These are phyloP conservation scores for Coelopa frigida DNA, from an alignment of 1,140 invertebrate species.

Conservation along the genomic window DNA sequence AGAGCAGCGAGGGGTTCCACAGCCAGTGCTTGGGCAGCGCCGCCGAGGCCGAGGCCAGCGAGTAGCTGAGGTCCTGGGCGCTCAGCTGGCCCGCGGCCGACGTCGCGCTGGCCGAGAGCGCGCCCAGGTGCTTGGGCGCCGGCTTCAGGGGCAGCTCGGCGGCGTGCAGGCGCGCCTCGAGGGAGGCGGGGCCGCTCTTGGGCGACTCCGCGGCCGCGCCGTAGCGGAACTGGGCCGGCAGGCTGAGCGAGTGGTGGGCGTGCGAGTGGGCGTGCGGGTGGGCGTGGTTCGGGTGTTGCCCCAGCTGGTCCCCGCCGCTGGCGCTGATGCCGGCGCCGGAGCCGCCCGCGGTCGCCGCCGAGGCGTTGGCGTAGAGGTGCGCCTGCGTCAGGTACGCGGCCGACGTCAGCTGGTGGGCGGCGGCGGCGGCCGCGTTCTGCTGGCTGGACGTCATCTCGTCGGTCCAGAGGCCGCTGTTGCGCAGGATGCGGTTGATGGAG, in stretches of 20 bases:
- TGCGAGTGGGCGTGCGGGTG: not conserved
- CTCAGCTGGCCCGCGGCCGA: conserved; percentile 20
- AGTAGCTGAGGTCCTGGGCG: conserved; percentile 32
- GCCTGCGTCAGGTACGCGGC: conserved; percentile 19
- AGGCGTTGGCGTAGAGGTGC: conserved; percentile 13
- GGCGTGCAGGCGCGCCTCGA: not conserved
- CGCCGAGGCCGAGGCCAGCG: conserved; percentile 27
- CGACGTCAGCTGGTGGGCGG: conserved; percentile 12
- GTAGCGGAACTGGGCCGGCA: conserved; percentile 9
- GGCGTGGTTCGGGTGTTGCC: not conserved
- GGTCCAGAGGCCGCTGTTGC: conserved; percentile 73
- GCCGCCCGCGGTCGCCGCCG: not conserved
- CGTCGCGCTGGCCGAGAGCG: conserved; percentile 7
- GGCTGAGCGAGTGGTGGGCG: conserved; percentile 4
- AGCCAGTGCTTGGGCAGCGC: conserved; percentile 41
- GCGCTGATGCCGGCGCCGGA: not conserved
- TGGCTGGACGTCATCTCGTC: conserved; percentile 49
- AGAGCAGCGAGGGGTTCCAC: conserved; percentile 40
- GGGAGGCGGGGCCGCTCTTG: not conserved
- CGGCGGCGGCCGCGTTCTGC: conserved; percentile 36
- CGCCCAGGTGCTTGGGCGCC: conserved; percentile 20
- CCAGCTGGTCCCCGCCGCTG: not conserved
- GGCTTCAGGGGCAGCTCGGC: conserved; percentile 28
- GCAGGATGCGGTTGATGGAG: conserved; percentile 88
- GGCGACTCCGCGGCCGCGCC: not conserved